Base-by-base conservation (phyloP, 2,797 vertebrate species). In the Muscicapa striata region DNA sequence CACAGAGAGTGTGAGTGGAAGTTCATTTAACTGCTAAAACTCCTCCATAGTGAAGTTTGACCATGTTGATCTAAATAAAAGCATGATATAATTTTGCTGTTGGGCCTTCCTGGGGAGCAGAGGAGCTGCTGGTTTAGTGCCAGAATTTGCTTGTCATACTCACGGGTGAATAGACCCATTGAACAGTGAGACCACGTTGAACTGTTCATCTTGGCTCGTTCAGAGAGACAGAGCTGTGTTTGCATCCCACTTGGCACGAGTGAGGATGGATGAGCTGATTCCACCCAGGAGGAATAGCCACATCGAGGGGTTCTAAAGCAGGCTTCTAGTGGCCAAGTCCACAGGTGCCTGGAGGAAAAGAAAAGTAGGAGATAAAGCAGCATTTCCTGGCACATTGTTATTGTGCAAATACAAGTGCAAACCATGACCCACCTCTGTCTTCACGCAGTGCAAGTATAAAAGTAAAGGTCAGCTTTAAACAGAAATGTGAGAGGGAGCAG, bases 41-140 rank as follows among this genome's bases (percentile, higher is more conserved):
- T 68, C 34, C 41, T 87, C 48, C 23, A 7, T 7, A 67, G 29
- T 22, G 48, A 84, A 58, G 48, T 84, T 70, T 72, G 49, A 27
- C 61, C 20, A 13, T 24, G 26, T 63, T 46, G 38, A 21, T 87
- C 81, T 91, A 75, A 89, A 74, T 87, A 87, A 91, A 84, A 90
- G n/a, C 45, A 10, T 69, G 43, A 40, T 80, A 29, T 3, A 46
- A 36, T 80, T 80, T 93, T 81, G 80, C 59, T 57, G 49, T 80
- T 55, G 21, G 76, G 81, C 59, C 52, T 84, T 94, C 38, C 43
- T 58, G 49, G 32, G 68, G 48, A 90, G 62, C 38, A 81, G 85
- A 90, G 59, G 38, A 95, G n/a, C 70, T 87, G 63, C 45, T 95
- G 75, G 32, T 57, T 67, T 64, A 32, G 38, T 61, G 59, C 81